Conservation (phyloP, 92 coral and sea anemone species). For the Muricea muricata region DNA sequence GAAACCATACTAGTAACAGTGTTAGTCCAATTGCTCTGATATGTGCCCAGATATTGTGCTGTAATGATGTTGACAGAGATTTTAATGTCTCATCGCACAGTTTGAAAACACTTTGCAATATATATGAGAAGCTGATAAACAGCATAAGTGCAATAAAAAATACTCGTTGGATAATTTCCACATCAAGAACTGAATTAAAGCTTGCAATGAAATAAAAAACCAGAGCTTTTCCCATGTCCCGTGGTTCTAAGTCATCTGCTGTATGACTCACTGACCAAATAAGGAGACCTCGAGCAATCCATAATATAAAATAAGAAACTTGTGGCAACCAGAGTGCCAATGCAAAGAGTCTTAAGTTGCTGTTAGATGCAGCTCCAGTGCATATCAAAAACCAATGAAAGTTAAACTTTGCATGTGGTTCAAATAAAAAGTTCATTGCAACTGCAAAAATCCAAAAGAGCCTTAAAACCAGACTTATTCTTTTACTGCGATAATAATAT, state of each 20-base stretch:
- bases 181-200: conserved; percentile 6
- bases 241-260: conserved; percentile 29
- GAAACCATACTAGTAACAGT: conserved; percentile 65
- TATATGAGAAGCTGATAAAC: conserved; percentile 81
- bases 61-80: conserved; percentile 79
- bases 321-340: conserved; percentile 27
- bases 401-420: conserved; percentile 12
- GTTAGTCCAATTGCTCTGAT: conserved; percentile 71
- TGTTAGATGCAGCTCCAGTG: not conserved
- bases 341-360: not conserved
- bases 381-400: not conserved
- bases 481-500: not conserved
- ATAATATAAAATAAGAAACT: not conserved
- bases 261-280: conserved; percentile 13
- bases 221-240: conserved; percentile 25
- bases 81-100: conserved; percentile 81
- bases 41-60: conserved; percentile 63
- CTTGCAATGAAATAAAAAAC: conserved; percentile 19
- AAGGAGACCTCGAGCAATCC: conserved; percentile 14
- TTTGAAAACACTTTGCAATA: conserved; percentile 81
- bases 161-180: conserved; percentile 60
- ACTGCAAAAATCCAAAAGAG: conserved; percentile 18
- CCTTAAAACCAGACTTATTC: not conserved
- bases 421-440: not conserved
- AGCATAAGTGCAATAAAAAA: conserved; percentile 74